Conservation (phyloP, 2,113 vertebrate genomes). For the Carettochelys insculpta region DNA sequence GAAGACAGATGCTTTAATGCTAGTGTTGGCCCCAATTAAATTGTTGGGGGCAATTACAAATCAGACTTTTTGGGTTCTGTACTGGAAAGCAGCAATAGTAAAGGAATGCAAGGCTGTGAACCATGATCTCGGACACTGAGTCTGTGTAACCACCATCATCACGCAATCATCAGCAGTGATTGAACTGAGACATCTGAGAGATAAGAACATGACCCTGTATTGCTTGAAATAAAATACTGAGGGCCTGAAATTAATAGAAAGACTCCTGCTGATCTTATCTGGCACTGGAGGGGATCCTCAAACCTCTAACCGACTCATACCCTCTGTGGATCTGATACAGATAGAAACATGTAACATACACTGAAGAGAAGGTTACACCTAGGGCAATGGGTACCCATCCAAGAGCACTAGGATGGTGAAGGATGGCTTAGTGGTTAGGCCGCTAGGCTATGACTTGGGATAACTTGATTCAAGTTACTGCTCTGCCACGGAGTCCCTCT, state of each 20-base stretch:
- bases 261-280: background rate
- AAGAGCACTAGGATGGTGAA: background rate
- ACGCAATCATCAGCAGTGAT: background rate
- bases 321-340: background rate
- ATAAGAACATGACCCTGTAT: background rate
- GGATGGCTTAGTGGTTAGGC: background rate
- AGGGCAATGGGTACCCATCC: background rate
- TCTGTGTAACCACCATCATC: background rate
- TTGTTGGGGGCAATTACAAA: background rate
- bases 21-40: background rate
- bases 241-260: rapidly evolving
- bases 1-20: background rate
- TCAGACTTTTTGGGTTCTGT: background rate
- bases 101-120: background rate
- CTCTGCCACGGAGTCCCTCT: background rate
- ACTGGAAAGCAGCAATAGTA: background rate
- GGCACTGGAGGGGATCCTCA: background rate
- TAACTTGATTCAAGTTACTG: background rate
- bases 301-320: background rate
- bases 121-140: background rate
- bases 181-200: background rate
- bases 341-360: background rate
- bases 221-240: background rate
- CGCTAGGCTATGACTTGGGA: background rate
- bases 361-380: background rate